phyloP scores from a whole-genome alignment of 37 sponge, comb jelly and placozoan species.

The Beroe forskalii region DNA sequence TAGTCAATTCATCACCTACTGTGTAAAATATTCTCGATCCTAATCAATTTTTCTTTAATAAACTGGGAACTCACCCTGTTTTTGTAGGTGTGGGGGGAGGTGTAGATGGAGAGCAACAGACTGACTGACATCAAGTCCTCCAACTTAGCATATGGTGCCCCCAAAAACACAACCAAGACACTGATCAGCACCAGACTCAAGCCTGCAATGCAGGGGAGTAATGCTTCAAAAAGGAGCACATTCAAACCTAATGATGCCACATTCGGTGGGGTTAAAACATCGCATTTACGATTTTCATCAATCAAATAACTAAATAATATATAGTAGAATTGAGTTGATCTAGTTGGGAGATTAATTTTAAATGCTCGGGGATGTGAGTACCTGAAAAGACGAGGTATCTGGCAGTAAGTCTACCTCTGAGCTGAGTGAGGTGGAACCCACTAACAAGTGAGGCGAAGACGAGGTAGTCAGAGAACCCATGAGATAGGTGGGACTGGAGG shows the following conservation, averaged over 20 bases:
- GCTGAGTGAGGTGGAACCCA: not conserved
- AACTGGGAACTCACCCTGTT: too few relatives aligned
- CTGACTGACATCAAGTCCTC: conserved; percentile 19
- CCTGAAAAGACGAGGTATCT: not conserved
- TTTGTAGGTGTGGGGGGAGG: not conserved
- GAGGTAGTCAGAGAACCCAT: not conserved
- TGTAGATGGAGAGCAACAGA: not conserved
- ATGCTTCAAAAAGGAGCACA: too few relatives aligned
- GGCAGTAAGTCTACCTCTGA: not conserved
- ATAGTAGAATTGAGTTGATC: not conserved
- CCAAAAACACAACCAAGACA: not conserved
- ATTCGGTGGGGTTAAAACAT: too few relatives aligned
- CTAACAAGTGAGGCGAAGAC: not conserved
- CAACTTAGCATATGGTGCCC: not conserved
- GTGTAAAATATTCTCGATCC: too few relatives aligned
- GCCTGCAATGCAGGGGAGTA: not conserved
- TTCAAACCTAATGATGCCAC: too few relatives aligned
- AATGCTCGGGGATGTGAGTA: too few relatives aligned
- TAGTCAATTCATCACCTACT: too few relatives aligned
- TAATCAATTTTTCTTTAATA: too few relatives aligned
- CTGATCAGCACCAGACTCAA: not conserved
- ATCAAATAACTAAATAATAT: not conserved
- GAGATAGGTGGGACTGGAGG: not conserved
- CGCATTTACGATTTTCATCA: too few relatives aligned
- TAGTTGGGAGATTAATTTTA: too few relatives aligned